Percentiles rank a stretch among this genome's conserved stretches.
These are phyloP conservation scores for Achroia grisella DNA, from an alignment of 1,140 invertebrate genomes.

Conservation along the genomic window DNA sequence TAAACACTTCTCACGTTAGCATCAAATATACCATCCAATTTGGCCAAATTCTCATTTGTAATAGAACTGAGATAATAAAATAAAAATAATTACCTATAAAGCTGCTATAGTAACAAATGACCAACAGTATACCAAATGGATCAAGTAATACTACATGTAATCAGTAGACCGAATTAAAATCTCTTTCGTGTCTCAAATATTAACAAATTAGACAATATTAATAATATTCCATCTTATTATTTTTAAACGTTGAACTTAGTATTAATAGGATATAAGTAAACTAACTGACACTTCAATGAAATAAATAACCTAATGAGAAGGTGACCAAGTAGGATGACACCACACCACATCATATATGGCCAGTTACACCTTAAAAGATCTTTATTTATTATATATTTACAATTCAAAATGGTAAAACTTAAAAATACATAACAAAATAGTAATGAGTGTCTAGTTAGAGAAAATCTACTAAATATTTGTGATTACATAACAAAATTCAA, in stretches of 20 bases:
- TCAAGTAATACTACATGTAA: too few relatives aligned
- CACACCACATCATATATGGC: conserved; percentile 20
- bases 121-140: too few relatives aligned
- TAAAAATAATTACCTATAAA: too few relatives aligned
- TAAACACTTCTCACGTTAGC: conserved; percentile 9
- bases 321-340: conserved; percentile 14
- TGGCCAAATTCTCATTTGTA: conserved; percentile 12
- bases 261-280: not conserved
- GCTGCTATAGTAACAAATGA: too few relatives aligned
- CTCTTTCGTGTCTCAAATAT: too few relatives aligned
- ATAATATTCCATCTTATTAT: not conserved
- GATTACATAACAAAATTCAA: conserved; percentile 62
- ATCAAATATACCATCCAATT: conserved; percentile 12
- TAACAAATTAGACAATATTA: too few relatives aligned
- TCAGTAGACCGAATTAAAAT: too few relatives aligned
- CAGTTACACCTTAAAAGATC: conserved; percentile 36
- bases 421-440: conserved; percentile 70
- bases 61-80: not conserved
- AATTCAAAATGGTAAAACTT: conserved; percentile 61
- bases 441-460: conserved; percentile 51
- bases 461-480: conserved; percentile 48
- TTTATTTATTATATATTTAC: conserved; percentile 42
- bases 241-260: conserved; percentile 1
- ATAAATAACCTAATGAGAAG: conserved; percentile 6
- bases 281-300: too few relatives aligned